Evolutionary conservation across 2,888 invertebrate genomes (phyloP).

Genomic region (Icerya purchasi): DNA sequence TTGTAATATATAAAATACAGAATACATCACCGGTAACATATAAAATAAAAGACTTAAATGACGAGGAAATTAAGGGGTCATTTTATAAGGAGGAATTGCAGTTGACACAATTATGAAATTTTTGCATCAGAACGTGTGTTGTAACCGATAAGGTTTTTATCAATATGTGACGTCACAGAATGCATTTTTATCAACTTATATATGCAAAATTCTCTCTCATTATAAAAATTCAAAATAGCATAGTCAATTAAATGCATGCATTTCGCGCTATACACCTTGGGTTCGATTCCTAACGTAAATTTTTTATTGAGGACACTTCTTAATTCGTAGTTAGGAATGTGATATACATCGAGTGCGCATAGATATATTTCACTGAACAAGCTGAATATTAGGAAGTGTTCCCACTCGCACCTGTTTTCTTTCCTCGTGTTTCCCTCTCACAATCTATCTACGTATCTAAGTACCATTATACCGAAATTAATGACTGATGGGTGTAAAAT

Average conservation of each 20-base stretch:
- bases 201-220: no score
- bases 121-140: background rate
- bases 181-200: no score
- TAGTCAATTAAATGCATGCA: no score
- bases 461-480: no score
- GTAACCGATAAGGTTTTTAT: no score
- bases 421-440: background rate
- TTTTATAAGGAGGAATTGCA: background rate
- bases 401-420: background rate
- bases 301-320: background rate
- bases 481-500: no score
- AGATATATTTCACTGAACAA: background rate
- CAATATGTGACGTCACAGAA: no score
- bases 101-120: background rate
- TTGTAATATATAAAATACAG: background rate
- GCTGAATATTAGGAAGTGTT: background rate
- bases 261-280: no score
- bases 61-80: background rate
- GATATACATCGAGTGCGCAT: background rate
- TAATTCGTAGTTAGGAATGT: background rate
- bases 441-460: background rate
- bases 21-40: background rate
- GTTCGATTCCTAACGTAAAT: background rate
- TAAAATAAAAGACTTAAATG: background rate
- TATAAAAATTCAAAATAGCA: no score